These are phyloP conservation scores for Spheniscus mendiculus DNA, from an alignment of 2,113 vertebrate species.

Conservation along the genomic window DNA sequence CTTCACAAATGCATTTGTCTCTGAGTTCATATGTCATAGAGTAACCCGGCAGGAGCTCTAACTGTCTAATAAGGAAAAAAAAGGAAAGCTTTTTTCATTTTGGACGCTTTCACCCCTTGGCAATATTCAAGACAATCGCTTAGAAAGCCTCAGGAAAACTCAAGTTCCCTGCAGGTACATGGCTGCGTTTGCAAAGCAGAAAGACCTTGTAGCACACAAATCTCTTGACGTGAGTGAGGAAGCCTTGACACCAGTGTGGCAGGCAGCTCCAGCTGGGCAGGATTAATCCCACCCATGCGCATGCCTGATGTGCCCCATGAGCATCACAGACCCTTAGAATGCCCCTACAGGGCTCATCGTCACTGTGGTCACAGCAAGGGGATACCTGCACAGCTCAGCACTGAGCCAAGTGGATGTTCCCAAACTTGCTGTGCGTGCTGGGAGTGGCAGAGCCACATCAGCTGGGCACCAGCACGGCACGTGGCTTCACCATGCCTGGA, in stretches of 20 bases:
- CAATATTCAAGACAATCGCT: not conserved
- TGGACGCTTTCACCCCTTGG: not conserved
- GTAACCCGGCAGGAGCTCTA: not conserved
- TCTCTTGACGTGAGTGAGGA: not conserved
- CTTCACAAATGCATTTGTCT: not conserved
- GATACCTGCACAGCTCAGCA: not conserved
- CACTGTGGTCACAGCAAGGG: not conserved
- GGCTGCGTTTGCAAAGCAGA: not conserved
- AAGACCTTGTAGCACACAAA: not conserved
- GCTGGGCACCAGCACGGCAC: accelerated
- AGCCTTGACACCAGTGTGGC: not conserved
- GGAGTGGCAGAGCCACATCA: not conserved
- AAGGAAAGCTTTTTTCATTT: not conserved
- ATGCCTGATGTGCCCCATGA: not conserved
- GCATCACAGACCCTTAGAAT: not conserved
- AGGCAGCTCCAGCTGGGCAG: not conserved
- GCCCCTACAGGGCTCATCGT: not conserved
- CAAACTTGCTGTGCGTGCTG: accelerated
- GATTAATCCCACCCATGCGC: not conserved
- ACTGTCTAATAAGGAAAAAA: not conserved
- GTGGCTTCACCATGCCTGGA: no score
- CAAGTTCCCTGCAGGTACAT: not conserved
- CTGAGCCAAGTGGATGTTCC: accelerated
- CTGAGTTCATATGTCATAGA: accelerated
- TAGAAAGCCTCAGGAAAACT: not conserved